A percentile compares a stretch with the other conserved stretches of the same genome.
Evolutionary conservation across 2,888 invertebrate species (phyloP).

Genomic region (Caenorhabditis panamensis): DNA sequence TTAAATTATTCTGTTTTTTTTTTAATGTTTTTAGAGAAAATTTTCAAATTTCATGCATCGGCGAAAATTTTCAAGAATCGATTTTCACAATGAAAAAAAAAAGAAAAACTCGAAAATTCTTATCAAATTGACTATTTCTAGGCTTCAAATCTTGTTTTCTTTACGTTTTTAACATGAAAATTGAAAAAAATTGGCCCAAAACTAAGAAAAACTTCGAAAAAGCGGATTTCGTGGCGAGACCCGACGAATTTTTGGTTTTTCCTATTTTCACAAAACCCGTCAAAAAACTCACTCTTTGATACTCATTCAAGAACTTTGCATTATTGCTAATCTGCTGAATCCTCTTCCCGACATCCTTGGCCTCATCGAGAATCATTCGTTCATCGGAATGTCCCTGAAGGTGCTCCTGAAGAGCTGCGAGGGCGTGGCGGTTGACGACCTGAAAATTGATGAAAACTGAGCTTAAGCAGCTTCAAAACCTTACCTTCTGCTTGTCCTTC

Average conservation of each 20-base stretch:
- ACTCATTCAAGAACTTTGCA: constrained; percentile 60
- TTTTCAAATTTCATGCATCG: too few relatives aligned
- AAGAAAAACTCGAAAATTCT: too few relatives aligned
- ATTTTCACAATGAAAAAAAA: too few relatives aligned
- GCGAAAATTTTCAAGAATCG: too few relatives aligned
- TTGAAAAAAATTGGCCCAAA: neutral
- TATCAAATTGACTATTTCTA: too few relatives aligned
- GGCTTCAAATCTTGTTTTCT: too few relatives aligned
- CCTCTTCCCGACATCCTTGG: constrained; percentile 44
- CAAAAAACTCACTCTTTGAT: constrained; percentile 55
- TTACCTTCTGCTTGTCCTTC: constrained; percentile 71
- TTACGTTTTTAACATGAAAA: neutral
- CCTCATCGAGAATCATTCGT: constrained; percentile 48
- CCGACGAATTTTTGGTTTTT: too few relatives aligned
- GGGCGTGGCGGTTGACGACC: constrained; percentile 70
- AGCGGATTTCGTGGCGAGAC: too few relatives aligned
- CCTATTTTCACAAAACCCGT: neutral
- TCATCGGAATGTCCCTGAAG: constrained; percentile 68
- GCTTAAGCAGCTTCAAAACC: neutral
- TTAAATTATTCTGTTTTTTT: too few relatives aligned
- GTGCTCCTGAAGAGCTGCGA: constrained; percentile 69
- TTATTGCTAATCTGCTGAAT: constrained; percentile 42
- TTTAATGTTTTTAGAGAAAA: too few relatives aligned
- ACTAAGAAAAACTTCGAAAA: too few relatives aligned
- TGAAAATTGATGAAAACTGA: too few relatives aligned